Evolutionary conservation across 1,140 invertebrate species (phyloP), one percentile per base, ranked within the genome.

Genomic region (Macrobrachium nipponense): DNA sequence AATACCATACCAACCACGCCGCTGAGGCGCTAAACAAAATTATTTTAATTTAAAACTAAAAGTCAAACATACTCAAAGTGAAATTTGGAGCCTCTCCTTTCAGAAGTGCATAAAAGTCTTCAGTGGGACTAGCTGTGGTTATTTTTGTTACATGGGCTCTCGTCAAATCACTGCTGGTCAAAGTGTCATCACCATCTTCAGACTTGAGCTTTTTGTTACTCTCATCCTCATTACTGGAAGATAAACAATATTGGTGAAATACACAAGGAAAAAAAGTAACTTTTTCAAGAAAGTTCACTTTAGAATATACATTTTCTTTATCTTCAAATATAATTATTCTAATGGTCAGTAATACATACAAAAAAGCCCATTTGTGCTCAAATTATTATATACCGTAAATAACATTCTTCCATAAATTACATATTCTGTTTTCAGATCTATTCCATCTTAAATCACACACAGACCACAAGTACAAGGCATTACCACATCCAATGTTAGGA

Each of bases 31-130:
- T n/a, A n/a, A n/a, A n/a, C n/a, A n/a, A n/a, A n/a, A n/a, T n/a
- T n/a, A n/a, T 36, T 36, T 4, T 36, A 36, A 36, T 2, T 36
- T 36, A 36, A 36, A 36, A 36, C 27, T 36, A 36, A 36, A 36
- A 36, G 4, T 36, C 27, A 51, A n/a, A 60, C 77, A 61, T 64
- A 86, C 84, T 86, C 17, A 80, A 58, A 70, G 73, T 80, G 59
- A 80, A 86, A 68, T 86, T 75, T 0, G 84, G 84, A 27, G 84
- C 84, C 59, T 86, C 84, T 20, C 84, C 60, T 20, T 70, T 68
- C 15, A 86, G 59, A 14, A 86, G 84, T 44, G 77, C 77, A 36
- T 80, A 61, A 43, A 86, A 86, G 84, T 86, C 84, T 51, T 86
- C 43, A 17, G 80, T 76, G 0, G 84, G 84, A 11, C 68, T 78